phyloP scores from a whole-genome alignment of 2,113 vertebrate species.

The Onychorhynchus coronatus region DNA sequence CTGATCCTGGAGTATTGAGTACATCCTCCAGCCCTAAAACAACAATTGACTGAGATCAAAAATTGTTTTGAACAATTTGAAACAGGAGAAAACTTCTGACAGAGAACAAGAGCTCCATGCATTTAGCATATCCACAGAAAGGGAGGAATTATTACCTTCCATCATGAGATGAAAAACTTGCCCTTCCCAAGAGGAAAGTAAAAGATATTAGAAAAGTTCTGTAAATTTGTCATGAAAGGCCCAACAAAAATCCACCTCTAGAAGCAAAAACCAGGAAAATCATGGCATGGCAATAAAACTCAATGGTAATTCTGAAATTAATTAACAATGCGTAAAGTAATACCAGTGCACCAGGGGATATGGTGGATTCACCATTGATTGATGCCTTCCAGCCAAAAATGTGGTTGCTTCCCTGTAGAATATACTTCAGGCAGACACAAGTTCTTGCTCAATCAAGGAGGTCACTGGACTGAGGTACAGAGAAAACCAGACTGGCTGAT shows the following conservation, averaged over 20 bases:
- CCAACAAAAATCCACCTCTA: background rate
- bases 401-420: background rate
- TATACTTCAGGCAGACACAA: background rate
- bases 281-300: background rate
- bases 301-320: background rate
- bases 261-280: background rate
- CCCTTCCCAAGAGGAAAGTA: background rate
- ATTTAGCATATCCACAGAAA: background rate
- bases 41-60: background rate
- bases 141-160: background rate
- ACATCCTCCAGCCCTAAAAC: background rate
- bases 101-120: background rate
- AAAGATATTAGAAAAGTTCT: rapidly evolving
- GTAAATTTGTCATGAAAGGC: background rate
- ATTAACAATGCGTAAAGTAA: slow-evolving; percentile 7
- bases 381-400: slow-evolving; percentile 20
- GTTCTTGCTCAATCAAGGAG: background rate
- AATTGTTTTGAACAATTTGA: background rate
- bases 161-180: background rate
- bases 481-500: background rate
- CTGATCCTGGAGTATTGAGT: background rate
- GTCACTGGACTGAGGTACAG: background rate
- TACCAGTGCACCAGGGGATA: background rate
- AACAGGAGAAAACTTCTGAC: background rate
- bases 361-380: background rate